Evolutionary conservation across 2,113 vertebrate genomes (phyloP).

Genomic region (Thalassoma bifasciatum): DNA sequence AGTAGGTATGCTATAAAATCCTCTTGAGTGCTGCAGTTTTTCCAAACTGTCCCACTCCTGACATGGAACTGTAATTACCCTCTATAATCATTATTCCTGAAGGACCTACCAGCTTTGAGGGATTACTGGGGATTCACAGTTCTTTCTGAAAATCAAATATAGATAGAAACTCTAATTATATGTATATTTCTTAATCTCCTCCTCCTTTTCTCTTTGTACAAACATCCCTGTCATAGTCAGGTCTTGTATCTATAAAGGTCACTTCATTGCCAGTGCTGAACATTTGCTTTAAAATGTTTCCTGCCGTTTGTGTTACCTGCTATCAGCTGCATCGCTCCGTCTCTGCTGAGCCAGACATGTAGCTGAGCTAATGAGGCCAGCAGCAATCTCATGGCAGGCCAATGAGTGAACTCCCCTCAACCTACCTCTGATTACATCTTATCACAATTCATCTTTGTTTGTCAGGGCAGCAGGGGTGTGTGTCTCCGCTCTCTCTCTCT

Average conservation of each 20-base stretch:
- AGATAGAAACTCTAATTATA: not conserved
- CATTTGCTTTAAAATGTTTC: conserved; percentile 54
- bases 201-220: not conserved
- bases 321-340: conserved; percentile 53
- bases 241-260: conserved; percentile 44
- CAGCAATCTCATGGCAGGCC: conserved; percentile 38
- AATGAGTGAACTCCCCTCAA: conserved; percentile 24
- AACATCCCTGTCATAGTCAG: not conserved
- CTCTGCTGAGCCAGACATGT: conserved; percentile 45
- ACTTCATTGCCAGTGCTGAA: conserved; percentile 35
- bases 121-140: conserved; percentile 1
- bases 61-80: conserved; percentile 32
- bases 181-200: not conserved
- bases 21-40: conserved; percentile 26
- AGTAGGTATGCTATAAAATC: conserved; percentile 32
- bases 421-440: conserved; percentile 41
- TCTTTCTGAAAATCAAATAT: conserved; percentile 17
- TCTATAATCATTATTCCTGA: conserved; percentile 14
- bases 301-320: conserved; percentile 40
- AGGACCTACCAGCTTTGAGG: not conserved
- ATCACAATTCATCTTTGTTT: conserved; percentile 44
- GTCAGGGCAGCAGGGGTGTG: not conserved
- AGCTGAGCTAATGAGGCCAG: conserved; percentile 60
- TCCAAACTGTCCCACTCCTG: conserved; percentile 16
- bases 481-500: not conserved